Evolutionary conservation across 2,888 invertebrate species (phyloP).

Genomic region (Baccha elongata): DNA sequence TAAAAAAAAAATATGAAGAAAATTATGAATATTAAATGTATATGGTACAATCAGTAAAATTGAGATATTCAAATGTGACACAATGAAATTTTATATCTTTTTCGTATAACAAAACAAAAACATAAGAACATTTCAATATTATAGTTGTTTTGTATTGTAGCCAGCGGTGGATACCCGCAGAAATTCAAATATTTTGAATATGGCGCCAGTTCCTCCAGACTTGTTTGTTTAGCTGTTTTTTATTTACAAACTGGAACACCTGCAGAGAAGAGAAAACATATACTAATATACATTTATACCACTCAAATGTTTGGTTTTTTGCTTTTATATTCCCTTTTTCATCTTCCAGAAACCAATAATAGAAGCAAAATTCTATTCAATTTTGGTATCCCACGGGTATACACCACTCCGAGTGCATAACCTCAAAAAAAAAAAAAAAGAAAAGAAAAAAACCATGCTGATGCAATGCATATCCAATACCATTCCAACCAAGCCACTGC

Average conservation of each 20-base stretch:
- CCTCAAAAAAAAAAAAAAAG: constrained; percentile 33
- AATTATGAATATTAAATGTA: constrained; percentile 27
- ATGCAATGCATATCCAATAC: constrained; percentile 10
- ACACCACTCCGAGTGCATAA: constrained; percentile 51
- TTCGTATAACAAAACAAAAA: constrained; percentile 20
- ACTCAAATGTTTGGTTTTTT: constrained; percentile 33
- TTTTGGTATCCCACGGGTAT: constrained; percentile 50
- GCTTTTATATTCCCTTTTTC: constrained; percentile 18
- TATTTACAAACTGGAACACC: constrained; percentile 51
- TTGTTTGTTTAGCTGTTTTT: constrained; percentile 43
- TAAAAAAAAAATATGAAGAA: neutral
- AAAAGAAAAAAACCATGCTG: neutral
- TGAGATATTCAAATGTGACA: constrained; percentile 43
- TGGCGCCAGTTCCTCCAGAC: constrained; percentile 68
- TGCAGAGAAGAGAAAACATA: constrained; percentile 43
- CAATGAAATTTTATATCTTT: constrained; percentile 27
- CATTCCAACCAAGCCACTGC: constrained; percentile 1
- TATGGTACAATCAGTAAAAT: constrained; percentile 23
- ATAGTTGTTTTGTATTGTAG: constrained; percentile 3
- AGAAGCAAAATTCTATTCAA: constrained; percentile 53
- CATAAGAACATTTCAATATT: constrained; percentile 2
- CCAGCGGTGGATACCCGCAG: constrained; percentile 19
- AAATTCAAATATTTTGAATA: constrained; percentile 47
- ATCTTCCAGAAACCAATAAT: constrained; percentile 55
- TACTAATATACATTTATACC: constrained; percentile 34